These are phyloP conservation scores for Vidua macroura DNA, from an alignment of 2,113 vertebrate species.

Conservation along the genomic window DNA sequence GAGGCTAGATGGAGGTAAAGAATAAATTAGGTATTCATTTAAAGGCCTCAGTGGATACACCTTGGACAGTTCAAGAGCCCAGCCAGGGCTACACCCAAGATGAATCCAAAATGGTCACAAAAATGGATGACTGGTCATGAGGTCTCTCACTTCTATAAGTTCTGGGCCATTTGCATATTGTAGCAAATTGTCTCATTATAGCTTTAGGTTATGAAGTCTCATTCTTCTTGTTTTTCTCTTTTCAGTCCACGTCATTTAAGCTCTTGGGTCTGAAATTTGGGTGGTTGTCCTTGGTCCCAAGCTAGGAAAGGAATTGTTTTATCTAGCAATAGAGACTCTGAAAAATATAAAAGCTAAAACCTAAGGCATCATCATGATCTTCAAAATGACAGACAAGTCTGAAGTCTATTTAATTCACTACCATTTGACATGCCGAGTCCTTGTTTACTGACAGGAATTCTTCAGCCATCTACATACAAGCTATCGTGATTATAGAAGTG, in stretches of 20 bases:
- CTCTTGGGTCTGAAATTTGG: not conserved
- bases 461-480: not conserved
- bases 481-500: not conserved
- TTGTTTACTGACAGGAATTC: not conserved
- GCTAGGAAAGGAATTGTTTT: not conserved
- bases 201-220: not conserved
- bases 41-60: not conserved
- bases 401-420: not conserved
- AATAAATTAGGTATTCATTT: not conserved
- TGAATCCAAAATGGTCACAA: not conserved
- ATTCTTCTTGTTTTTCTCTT: not conserved
- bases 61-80: not conserved
- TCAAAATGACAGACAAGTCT: not conserved
- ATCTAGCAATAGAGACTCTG: not conserved
- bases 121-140: not conserved
- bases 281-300: not conserved
- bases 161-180: not conserved
- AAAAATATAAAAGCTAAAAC: not conserved
- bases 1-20: not conserved
- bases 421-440: not conserved
- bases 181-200: not conserved
- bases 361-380: not conserved
- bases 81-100: not conserved
- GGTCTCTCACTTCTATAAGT: not conserved
- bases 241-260: not conserved